Percentiles rank a stretch among this genome's conserved stretches.
Evolutionary conservation across 2,797 vertebrate species (phyloP).

Genomic region (Melanitta fusca): DNA sequence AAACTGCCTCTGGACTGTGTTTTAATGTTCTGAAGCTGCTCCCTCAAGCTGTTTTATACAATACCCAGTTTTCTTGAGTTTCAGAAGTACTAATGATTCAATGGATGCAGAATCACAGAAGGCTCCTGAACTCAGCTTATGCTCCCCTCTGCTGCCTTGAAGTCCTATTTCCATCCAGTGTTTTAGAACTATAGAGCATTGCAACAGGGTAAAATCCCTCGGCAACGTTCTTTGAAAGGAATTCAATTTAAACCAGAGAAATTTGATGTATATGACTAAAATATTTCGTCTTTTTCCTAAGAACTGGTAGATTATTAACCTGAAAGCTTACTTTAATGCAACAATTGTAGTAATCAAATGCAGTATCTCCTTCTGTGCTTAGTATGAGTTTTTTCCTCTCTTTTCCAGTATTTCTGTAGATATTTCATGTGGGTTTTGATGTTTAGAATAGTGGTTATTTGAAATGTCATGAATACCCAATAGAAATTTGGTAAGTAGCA

Average conservation of each 20-base stretch:
- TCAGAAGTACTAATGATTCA: slow-evolving; percentile 62
- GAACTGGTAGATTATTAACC: neutral
- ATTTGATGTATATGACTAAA: neutral
- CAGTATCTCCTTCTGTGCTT: neutral
- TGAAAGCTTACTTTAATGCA: neutral
- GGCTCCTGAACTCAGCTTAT: slow-evolving; percentile 12
- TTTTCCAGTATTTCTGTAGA: neutral
- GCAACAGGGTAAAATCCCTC: neutral
- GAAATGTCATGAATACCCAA: neutral
- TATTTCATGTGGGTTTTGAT: neutral
- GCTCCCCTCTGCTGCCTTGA: slow-evolving; percentile 9
- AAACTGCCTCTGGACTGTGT: slow-evolving; percentile 63
- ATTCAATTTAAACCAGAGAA: neutral
- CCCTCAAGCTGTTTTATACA: slow-evolving; percentile 69
- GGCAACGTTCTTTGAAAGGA: neutral
- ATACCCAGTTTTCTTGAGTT: slow-evolving; percentile 42
- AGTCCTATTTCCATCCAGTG: slow-evolving; percentile 28
- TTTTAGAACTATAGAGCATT: slow-evolving; percentile 1
- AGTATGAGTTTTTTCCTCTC: neutral
- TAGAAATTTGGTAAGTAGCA: neutral
- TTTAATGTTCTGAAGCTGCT: slow-evolving; percentile 69
- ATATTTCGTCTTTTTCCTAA: neutral
- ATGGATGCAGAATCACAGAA: slow-evolving; percentile 41
- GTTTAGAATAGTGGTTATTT: neutral
- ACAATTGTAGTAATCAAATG: neutral